These are phyloP conservation scores for Lamproptera curius DNA, from an alignment of 2,888 invertebrate species.

Conservation along the genomic window DNA sequence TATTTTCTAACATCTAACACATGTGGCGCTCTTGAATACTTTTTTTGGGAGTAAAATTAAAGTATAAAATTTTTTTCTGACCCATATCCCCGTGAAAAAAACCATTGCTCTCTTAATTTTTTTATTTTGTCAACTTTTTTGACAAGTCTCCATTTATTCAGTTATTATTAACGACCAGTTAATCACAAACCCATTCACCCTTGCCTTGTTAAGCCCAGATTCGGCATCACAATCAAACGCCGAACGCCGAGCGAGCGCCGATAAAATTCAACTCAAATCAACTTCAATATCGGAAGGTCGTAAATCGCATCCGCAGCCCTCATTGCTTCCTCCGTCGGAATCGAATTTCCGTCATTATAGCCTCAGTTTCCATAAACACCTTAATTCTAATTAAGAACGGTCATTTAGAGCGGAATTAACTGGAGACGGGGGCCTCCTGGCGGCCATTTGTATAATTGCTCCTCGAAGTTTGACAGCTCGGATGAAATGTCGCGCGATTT, in stretches of 20 bases:
- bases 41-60: no score
- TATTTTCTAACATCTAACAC: no score
- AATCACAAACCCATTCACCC: no score
- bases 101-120: no score
- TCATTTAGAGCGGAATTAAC: conserved; percentile 68
- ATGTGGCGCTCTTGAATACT: no score
- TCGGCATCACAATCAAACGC: background rate
- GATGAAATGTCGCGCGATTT: conserved; percentile 74
- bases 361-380: conserved; percentile 65
- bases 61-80: no score
- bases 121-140: no score
- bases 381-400: conserved; percentile 66
- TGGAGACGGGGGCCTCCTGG: conserved; percentile 40
- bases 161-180: no score
- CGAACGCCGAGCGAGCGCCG: background rate
- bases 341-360: conserved; percentile 55
- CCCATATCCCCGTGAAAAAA: no score
- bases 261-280: conserved; percentile 10
- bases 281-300: conserved; percentile 29
- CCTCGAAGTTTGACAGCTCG: conserved; percentile 66
- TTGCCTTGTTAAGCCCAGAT: no score
- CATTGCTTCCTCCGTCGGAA: conserved; percentile 51
- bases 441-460: conserved; percentile 58
- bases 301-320: conserved; percentile 38
- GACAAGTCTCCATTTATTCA: no score